Evolutionary conservation across 2,888 invertebrate genomes (phyloP), one percentile per base, ranked within the genome.

Genomic region (Meloe dianella): DNA sequence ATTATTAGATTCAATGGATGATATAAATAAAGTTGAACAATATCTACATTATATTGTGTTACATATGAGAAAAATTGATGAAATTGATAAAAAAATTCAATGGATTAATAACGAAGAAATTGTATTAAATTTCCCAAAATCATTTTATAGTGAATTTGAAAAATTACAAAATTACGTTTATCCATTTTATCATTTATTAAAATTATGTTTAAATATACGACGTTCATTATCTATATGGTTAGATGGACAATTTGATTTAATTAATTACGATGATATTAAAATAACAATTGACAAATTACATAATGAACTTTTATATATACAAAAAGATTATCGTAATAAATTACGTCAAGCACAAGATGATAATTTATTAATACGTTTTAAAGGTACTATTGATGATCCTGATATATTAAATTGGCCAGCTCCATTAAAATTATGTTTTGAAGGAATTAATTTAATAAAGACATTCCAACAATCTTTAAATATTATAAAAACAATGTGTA

Each of bases 81-180:
- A 89, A 20, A 91, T 94, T 76, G 90, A 92, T 76, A 89, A 90
- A 72, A 87, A 91, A 73, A 91, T 94, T 17, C 81, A 85, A 10
- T 95, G 94, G 94, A 94, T 97, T 61, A 96, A 97, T 83, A 89
- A 91, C 75, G 96, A 97, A 84, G 96, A 97, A 85, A 85, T 86
- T 6, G 88, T 95, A n/a, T 92, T 96, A 77, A 94, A 94, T 80
- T 92, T 94, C 79, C 92, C 94, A 3, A 83, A 90, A 65, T 90
- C 92, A 0, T 83, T 84, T n/a, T 97, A 94, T 83, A 88, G 91
- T 0, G 92, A 92, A 66, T 88, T 96, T 66, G 91, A 92, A 67
- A 92, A 95, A 76, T 85, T 96, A 60, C 92, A 91, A 78, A 88
- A 89, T 24, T 89, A 88, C 75, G 86, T 92, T 56, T 84, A 89